phyloP scores from a whole-genome alignment of 1,140 invertebrate genomes.

The Brachionus plicatilis region DNA sequence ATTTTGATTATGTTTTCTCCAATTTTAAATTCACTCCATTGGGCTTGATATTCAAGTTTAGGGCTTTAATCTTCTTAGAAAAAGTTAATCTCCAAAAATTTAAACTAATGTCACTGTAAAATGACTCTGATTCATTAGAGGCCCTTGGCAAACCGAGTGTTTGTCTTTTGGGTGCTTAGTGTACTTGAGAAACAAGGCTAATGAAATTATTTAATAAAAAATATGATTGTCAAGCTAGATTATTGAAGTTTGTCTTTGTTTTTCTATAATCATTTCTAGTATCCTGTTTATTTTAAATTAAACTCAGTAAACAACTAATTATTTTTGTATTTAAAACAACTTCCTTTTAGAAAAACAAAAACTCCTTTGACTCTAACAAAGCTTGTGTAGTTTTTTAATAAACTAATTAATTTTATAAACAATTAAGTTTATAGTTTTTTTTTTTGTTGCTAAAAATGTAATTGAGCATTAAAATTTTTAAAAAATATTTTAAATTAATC shows the following conservation, averaged over 20 bases:
- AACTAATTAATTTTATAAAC: constrained; percentile 29
- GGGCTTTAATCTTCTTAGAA: constrained; percentile 17
- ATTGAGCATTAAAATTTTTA: neutral
- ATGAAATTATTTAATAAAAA: neutral
- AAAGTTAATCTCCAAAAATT: constrained; percentile 25
- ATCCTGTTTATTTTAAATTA: neutral
- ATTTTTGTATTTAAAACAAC: neutral
- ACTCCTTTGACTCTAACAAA: neutral
- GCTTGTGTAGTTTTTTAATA: neutral
- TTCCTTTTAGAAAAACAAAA: neutral
- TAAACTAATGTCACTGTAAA: constrained; percentile 11
- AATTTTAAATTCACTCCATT: neutral
- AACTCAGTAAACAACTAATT: neutral
- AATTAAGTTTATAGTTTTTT: constrained; percentile 12
- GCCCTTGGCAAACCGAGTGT: neutral
- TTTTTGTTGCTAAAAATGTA: neutral
- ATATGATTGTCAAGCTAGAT: neutral
- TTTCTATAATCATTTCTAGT: neutral
- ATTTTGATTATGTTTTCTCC: constrained; percentile 22
- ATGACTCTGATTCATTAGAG: neutral
- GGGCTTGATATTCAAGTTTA: constrained; percentile 20
- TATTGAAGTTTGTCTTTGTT: neutral
- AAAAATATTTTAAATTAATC: constrained; percentile 31
- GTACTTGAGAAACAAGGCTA: neutral
- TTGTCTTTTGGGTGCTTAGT: neutral